A percentile compares a stretch with the other conserved stretches of the same genome.
Conservation (phyloP, 2,797 vertebrate genomes). For the Lagorchestes hirsutus region DNA sequence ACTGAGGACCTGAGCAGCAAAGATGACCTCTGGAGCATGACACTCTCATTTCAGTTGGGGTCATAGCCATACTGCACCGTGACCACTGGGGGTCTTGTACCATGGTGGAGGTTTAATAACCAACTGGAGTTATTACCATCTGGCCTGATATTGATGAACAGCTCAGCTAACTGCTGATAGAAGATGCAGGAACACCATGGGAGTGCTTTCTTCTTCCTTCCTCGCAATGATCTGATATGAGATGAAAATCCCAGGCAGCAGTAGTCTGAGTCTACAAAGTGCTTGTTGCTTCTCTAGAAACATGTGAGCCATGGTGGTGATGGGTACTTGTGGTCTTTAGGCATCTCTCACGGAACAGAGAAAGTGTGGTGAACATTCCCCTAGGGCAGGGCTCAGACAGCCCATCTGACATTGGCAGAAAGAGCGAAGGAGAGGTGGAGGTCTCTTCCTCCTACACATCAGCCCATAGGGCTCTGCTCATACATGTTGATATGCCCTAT, state of each 20-base stretch:
- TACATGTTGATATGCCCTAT: background rate
- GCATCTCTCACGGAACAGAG: background rate
- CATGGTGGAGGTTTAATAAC: background rate
- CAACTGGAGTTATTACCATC: background rate
- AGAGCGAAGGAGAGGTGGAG: background rate
- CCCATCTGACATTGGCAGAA: background rate
- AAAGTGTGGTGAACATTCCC: background rate
- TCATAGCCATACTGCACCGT: background rate
- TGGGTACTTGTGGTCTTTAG: background rate
- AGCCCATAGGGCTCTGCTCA: background rate
- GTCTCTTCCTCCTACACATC: background rate
- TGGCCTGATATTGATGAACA: background rate
- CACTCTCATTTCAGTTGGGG: background rate
- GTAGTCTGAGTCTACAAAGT: background rate
- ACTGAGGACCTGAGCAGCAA: background rate
- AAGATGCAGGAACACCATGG: background rate
- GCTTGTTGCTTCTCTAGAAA: background rate
- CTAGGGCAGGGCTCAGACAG: background rate
- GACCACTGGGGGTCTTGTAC: background rate
- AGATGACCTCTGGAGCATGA: background rate
- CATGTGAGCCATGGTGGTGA: too few species aligned
- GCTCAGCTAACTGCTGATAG: background rate
- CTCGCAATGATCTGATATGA: background rate
- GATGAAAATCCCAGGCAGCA: background rate
- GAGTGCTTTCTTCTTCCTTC: background rate